A percentile compares a stretch with the other conserved stretches of the same genome.
phyloP scores from a whole-genome alignment of 2,888 invertebrate genomes.

The Dryobotodes eremita region DNA sequence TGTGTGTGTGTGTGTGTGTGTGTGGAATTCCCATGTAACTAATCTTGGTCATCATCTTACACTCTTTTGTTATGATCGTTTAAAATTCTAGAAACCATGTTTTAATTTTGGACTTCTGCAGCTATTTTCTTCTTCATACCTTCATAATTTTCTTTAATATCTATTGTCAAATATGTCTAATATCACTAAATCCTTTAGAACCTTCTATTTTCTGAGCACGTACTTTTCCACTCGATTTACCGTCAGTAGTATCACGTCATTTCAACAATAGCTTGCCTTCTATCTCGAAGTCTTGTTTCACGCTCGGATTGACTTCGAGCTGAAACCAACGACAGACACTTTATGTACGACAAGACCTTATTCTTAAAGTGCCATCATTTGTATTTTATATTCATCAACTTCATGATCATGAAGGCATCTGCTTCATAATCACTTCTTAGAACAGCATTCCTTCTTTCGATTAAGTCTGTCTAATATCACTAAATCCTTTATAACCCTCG shows the following conservation, averaged over 20 bases:
- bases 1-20: too few species aligned
- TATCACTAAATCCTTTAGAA: neutral
- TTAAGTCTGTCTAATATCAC: neutral
- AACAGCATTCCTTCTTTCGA: neutral
- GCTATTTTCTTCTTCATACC: neutral
- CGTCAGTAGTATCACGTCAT: neutral
- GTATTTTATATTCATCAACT: neutral
- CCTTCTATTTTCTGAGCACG: neutral
- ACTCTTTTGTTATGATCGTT: neutral
- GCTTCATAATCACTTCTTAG: neutral
- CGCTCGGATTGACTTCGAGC: neutral
- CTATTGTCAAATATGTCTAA: neutral
- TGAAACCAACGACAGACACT: neutral
- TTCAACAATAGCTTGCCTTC: slow-evolving; percentile 4
- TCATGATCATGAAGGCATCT: neutral
- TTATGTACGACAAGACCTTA: neutral
- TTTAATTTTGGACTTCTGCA: neutral
- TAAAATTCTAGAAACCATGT: neutral
- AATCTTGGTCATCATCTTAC: too few species aligned
- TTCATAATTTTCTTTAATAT: neutral
- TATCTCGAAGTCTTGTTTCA: neutral
- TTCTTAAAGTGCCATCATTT: neutral
- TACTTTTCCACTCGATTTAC: neutral
- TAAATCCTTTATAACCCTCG: too few species aligned
- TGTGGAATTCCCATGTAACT: too few species aligned